phyloP scores from a whole-genome alignment of 1,140 invertebrate genomes.

The Drosophila novamexicana region DNA sequence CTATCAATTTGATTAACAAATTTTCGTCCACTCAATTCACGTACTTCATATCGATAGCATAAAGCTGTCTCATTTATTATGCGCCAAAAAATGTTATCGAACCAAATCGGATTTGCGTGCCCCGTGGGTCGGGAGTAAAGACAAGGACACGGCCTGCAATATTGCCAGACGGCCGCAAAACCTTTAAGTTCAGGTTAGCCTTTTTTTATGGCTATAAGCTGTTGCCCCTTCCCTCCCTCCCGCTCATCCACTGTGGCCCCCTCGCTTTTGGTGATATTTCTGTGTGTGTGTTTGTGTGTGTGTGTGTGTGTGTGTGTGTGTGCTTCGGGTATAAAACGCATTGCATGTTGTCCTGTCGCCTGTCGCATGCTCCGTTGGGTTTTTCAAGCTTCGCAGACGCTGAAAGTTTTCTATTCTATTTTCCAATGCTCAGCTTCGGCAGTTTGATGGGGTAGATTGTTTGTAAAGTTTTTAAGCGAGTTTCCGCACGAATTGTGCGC shows the following conservation, averaged over 20 bases:
- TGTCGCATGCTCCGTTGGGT: slow-evolving; percentile 70
- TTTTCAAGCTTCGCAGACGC: slow-evolving; percentile 30
- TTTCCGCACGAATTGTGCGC: too few relatives aligned
- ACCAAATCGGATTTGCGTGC: slow-evolving; percentile 33
- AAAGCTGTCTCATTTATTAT: slow-evolving; percentile 68
- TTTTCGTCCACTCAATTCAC: slow-evolving; percentile 18
- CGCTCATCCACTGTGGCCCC: too few relatives aligned
- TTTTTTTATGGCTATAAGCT: slow-evolving; percentile 49
- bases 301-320: background rate
- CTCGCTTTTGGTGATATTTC: background rate
- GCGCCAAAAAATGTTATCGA: slow-evolving; percentile 52
- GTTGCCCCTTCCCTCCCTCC: background rate
- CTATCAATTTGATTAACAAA: slow-evolving; percentile 46
- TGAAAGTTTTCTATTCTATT: slow-evolving; percentile 33
- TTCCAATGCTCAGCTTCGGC: background rate
- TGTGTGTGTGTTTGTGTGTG: background rate
- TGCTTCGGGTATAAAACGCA: slow-evolving; percentile 52
- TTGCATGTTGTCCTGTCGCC: slow-evolving; percentile 65
- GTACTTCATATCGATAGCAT: slow-evolving; percentile 68
- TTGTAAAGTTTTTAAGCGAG: too few relatives aligned
- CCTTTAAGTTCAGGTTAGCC: slow-evolving; percentile 62
- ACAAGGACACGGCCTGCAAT: background rate
- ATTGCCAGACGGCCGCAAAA: slow-evolving; percentile 28
- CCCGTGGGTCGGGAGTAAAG: background rate
- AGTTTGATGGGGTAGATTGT: background rate